Percentiles rank a stretch among this genome's conserved stretches.
phyloP scores from a whole-genome alignment of 2,113 vertebrate genomes.

The Raja brachyura region DNA sequence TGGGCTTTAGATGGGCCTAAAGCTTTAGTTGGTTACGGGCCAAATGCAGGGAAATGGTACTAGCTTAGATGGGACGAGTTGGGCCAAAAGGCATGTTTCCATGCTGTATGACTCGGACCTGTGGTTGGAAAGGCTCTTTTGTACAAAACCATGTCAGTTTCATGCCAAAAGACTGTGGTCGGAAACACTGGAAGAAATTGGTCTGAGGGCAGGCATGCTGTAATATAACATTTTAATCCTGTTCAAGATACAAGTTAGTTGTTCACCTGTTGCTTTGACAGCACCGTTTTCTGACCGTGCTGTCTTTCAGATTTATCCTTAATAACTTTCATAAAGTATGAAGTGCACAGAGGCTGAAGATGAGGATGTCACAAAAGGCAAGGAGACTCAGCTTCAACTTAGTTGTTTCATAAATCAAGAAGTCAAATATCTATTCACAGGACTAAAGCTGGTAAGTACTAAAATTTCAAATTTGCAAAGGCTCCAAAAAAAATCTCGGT shows the following conservation, averaged over 20 bases:
- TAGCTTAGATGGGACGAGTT: too few species aligned
- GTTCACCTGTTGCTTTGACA: not conserved
- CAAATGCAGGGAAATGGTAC: too few species aligned
- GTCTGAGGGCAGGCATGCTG: not conserved
- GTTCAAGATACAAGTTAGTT: not conserved
- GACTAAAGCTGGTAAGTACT: slow-evolving; percentile 80
- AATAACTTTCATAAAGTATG: slow-evolving; percentile 71
- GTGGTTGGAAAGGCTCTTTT: too few species aligned
- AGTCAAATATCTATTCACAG: slow-evolving; percentile 96
- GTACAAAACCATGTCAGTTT: too few species aligned
- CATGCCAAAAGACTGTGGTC: too few species aligned
- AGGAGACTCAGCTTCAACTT: slow-evolving; percentile 89
- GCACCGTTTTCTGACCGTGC: too few species aligned
- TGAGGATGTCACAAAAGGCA: slow-evolving; percentile 88
- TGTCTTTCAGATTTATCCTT: slow-evolving; percentile 43
- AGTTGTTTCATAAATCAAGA: slow-evolving; percentile 99
- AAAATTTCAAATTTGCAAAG: not conserved
- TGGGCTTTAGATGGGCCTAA: too few species aligned
- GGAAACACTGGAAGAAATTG: too few species aligned
- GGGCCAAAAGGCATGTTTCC: too few species aligned
- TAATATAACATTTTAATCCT: not conserved
- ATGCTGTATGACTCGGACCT: too few species aligned
- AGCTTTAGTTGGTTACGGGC: too few species aligned
- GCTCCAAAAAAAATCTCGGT: not conserved
- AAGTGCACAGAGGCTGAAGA: slow-evolving; percentile 95